Evolutionary conservation across 2,797 vertebrate species (phyloP).

Genomic region (Oceanodroma leucorhoa): DNA sequence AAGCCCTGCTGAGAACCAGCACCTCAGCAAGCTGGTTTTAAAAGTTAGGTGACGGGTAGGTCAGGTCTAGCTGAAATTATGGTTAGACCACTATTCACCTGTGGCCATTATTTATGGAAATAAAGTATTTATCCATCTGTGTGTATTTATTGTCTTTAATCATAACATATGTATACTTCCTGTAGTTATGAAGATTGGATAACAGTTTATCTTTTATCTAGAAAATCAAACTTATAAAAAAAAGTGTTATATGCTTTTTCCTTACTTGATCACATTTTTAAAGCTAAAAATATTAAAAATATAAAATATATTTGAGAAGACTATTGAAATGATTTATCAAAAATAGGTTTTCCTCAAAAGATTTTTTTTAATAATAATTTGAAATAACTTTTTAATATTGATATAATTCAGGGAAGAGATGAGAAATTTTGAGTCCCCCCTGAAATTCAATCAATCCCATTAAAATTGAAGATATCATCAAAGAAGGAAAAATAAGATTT

Average conservation of each 20-base stretch:
- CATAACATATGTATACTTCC: background rate
- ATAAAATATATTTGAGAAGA: background rate
- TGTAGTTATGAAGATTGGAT: background rate
- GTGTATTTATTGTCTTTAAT: background rate
- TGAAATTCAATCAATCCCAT: background rate
- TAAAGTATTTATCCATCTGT: background rate
- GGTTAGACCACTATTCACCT: background rate
- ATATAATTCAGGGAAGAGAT: background rate
- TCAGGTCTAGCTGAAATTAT: background rate
- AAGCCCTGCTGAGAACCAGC: background rate
- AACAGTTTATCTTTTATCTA: background rate
- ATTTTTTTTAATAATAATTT: background rate
- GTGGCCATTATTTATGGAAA: background rate
- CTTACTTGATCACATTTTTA: background rate
- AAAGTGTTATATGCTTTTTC: background rate
- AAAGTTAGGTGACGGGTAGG: background rate
- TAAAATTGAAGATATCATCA: background rate
- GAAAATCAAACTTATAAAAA: background rate
- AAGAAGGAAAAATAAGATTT: background rate
- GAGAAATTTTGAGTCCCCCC: background rate
- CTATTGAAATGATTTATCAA: background rate
- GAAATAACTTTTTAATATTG: background rate
- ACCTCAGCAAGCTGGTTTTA: background rate
- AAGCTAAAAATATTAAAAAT: background rate
- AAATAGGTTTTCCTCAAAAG: background rate